Percentiles rank a stretch among this genome's conserved stretches.
phyloP scores from a whole-genome alignment of 2,888 invertebrate species.

The Calameuta idolon region DNA sequence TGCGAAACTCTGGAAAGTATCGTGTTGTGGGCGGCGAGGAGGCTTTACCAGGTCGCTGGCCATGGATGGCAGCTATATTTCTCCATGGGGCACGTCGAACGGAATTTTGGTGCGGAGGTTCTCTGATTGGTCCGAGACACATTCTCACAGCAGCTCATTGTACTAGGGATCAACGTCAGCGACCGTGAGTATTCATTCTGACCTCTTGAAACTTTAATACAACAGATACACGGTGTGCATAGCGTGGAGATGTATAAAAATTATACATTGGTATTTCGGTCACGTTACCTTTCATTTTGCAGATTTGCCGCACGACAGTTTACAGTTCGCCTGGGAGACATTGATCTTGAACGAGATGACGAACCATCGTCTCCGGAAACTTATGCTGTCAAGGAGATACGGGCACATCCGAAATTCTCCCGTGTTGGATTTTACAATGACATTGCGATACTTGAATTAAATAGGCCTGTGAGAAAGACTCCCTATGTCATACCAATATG shows the following conservation, averaged over 20 bases:
- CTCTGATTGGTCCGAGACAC: slow-evolving; percentile 83
- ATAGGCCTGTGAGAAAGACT: slow-evolving; percentile 79
- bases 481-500: slow-evolving; percentile 91
- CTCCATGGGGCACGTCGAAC: slow-evolving; percentile 85
- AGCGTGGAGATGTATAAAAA: too few species aligned
- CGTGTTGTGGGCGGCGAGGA: slow-evolving; percentile 93
- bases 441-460: slow-evolving; percentile 85
- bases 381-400: slow-evolving; percentile 80
- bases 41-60: slow-evolving; percentile 88
- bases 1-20: slow-evolving; percentile 84
- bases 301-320: slow-evolving; percentile 91
- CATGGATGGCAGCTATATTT: slow-evolving; percentile 97
- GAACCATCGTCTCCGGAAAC: slow-evolving; percentile 88
- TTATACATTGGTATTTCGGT: too few species aligned
- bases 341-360: slow-evolving; percentile 85
- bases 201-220: slow-evolving; percentile 5
- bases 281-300: slow-evolving; percentile 34
- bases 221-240: neutral
- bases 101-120: slow-evolving; percentile 96
- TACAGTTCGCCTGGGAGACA: slow-evolving; percentile 89
- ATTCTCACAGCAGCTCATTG: slow-evolving; percentile 94
- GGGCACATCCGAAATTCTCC: slow-evolving; percentile 87
- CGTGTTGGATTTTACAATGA: slow-evolving; percentile 95
- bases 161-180: slow-evolving; percentile 88
- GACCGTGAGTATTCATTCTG: slow-evolving; percentile 76